These are phyloP conservation scores for Osedax frankpressi DNA, from an alignment of 2,888 invertebrate genomes.

Conservation along the genomic window DNA sequence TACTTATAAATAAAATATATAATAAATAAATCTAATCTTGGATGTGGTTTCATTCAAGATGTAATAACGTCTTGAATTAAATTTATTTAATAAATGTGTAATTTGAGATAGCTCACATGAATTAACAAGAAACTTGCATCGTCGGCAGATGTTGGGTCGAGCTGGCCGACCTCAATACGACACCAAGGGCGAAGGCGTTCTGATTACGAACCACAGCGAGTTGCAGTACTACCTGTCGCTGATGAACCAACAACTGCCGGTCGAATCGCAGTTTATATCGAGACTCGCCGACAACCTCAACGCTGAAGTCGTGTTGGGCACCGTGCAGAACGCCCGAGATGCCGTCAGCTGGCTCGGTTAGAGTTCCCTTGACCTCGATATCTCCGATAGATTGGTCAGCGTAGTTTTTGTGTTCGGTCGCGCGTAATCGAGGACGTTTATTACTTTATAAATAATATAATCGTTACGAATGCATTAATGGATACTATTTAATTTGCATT, in stretches of 20 bases:
- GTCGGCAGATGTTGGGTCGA: conserved; percentile 71
- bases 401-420: too few relatives aligned
- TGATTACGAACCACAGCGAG: conserved; percentile 96
- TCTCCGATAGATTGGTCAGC: too few relatives aligned
- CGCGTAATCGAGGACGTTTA: too few relatives aligned
- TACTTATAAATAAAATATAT: too few relatives aligned
- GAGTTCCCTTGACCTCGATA: too few relatives aligned
- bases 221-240: conserved; percentile 92
- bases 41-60: too few relatives aligned
- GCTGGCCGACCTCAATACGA: conserved; percentile 97
- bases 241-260: conserved; percentile 87
- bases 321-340: conserved; percentile 75
- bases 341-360: conserved; percentile 77
- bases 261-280: conserved; percentile 85
- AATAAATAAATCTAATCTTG: too few relatives aligned
- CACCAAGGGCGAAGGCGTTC: conserved; percentile 85
- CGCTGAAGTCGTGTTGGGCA: conserved; percentile 91
- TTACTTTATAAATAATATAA: neutral
- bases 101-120: too few relatives aligned
- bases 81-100: too few relatives aligned
- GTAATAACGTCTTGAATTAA: too few relatives aligned
- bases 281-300: conserved; percentile 92
- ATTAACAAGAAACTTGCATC: too few relatives aligned
- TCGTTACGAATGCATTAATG: neutral
- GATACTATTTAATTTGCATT: too few relatives aligned